These are phyloP conservation scores for Sus scrofa DNA, from an alignment of 2,113 vertebrate species.

Conservation along the genomic window DNA sequence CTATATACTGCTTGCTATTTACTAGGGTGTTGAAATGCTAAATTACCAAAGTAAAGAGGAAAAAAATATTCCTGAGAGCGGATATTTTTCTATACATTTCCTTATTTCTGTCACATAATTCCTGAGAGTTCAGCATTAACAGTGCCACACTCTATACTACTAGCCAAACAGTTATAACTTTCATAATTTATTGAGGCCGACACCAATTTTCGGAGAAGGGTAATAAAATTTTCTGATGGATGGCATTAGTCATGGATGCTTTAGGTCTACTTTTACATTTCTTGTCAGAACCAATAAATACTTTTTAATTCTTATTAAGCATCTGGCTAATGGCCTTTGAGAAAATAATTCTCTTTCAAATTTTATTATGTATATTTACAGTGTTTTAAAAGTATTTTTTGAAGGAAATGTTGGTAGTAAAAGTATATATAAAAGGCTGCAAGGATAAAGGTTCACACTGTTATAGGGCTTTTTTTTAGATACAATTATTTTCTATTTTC, in stretches of 20 bases:
- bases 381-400: slow-evolving; percentile 44
- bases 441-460: background rate
- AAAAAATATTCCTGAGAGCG: background rate
- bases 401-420: slow-evolving; percentile 49
- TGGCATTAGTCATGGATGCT: slow-evolving; percentile 66
- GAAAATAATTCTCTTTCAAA: slow-evolving; percentile 49
- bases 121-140: background rate
- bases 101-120: slow-evolving; percentile 53
- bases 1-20: background rate
- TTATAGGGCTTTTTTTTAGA: background rate
- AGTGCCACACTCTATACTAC: slow-evolving; percentile 17
- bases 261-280: slow-evolving; percentile 71
- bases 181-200: slow-evolving; percentile 67
- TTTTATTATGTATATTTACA: slow-evolving; percentile 55
- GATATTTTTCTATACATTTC: slow-evolving; percentile 42
- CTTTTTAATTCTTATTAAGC: slow-evolving; percentile 68
- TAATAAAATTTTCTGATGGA: slow-evolving; percentile 75
- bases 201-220: slow-evolving; percentile 68
- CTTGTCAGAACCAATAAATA: slow-evolving; percentile 78
- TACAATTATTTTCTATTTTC: slow-evolving; percentile 25
- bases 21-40: slow-evolving; percentile 38
- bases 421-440: background rate
- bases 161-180: slow-evolving; percentile 63
- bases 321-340: slow-evolving; percentile 59
- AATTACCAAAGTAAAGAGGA: slow-evolving; percentile 23